Base-by-base conservation (phyloP, 2,113 vertebrate species). In the Gopherus flavomarginatus region DNA sequence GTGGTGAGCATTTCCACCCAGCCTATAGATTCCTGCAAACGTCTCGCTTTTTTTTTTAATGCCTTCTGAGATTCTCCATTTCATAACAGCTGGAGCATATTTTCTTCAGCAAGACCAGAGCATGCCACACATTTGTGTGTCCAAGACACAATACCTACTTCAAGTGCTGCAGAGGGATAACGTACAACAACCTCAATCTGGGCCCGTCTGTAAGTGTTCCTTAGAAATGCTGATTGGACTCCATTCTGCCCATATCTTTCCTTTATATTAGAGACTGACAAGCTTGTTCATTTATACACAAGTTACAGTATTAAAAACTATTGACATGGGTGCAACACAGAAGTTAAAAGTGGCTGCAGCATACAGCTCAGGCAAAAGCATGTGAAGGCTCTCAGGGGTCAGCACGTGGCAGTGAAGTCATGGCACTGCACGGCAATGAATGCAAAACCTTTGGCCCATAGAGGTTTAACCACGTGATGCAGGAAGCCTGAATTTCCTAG, bases 11-110 rank as follows among this genome's bases (percentile, higher is more conserved):
- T 56, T 56, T 56, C 54, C 54, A 56, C 62, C 3, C 9, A 50
- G 82, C 22, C 8, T 49, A 2, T 65, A 59, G 72, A 21, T 44
- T 5, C 53, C 59, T 47, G 53, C 85, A 75, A 92, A 93, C 87
- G 11, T 0, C 1, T 29, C 35, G 8, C 5, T 1, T 6, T 38
- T 50, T 21, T 11, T 2, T n/a, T 42, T 12, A 14, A 4, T 16
- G 21, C 4, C 13, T 35, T 24, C 47, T 52, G 31, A 31, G 21
- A 5, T 22, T 52, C 50, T 35, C 49, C 21, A 21, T 52, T 52
- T n/a, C 49, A 11, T 35, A 52, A 22, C 35, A 35, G 21, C 79
- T 81, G 49, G 79, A 52, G 49, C 59, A 1, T 65, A 53, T 78
- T 4, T 31, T 44, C 17, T 12, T n/a, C 83, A 49, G 3, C 22